phyloP scores from a whole-genome alignment of 2,888 invertebrate genomes.

The Clepsis dumicolana region DNA sequence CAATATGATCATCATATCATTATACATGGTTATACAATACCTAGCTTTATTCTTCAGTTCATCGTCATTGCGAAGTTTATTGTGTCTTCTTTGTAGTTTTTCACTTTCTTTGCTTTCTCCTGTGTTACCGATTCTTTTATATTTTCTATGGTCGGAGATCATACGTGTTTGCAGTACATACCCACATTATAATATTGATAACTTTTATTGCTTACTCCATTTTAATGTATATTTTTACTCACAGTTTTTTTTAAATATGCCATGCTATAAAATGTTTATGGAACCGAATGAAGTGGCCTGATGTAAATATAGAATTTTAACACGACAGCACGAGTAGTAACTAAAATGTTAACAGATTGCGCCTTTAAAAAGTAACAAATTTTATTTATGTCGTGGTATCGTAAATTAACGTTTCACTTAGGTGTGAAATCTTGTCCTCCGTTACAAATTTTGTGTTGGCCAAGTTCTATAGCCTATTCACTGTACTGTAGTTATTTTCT shows the following conservation, averaged over 20 bases:
- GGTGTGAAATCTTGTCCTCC: conserved; percentile 24
- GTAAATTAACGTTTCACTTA: conserved; percentile 15
- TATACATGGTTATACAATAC: conserved; percentile 22
- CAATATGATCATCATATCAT: conserved; percentile 7
- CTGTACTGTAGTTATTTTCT: neutral
- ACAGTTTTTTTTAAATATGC: too few relatives aligned
- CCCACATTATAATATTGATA: neutral
- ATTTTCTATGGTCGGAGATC: too few relatives aligned
- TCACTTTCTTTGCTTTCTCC: neutral
- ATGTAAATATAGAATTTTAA: conserved; percentile 4
- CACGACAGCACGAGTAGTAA: conserved; percentile 10
- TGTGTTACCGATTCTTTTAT: neutral
- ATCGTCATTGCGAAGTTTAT: conserved; percentile 5
- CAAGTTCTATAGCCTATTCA: neutral
- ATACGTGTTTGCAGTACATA: too few relatives aligned
- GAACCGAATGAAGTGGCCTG: neutral
- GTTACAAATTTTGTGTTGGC: conserved; percentile 7
- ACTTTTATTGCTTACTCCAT: too few relatives aligned
- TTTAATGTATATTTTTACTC: too few relatives aligned
- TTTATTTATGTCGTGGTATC: conserved; percentile 11
- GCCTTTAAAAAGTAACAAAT: conserved; percentile 9
- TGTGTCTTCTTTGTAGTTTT: neutral
- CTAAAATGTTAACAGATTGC: conserved; percentile 28
- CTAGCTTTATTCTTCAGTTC: conserved; percentile 1
- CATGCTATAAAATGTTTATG: neutral